Evolutionary conservation across 2,113 vertebrate genomes (phyloP), one percentile per base, ranked within the genome.

Genomic region (Andinoacara biseriatus): DNA sequence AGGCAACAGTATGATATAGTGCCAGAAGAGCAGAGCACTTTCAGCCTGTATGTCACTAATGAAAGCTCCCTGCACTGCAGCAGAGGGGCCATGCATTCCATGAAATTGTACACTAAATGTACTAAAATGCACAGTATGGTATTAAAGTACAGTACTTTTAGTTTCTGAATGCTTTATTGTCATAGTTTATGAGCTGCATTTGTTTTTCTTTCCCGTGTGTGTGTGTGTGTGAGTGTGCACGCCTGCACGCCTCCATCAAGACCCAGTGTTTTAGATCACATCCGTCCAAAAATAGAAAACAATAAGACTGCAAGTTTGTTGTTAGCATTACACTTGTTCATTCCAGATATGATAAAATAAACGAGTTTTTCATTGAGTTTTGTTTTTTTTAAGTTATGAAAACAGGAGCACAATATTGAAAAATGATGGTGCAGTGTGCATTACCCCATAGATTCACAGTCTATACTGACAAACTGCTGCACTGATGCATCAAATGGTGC

Each of bases 311-410:
- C 59, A 35, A 35, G 65, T 83, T 65, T 76, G 56, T 76, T 38
- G 56, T 82, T 49, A 24, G 29, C 14, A n/a, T 26, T 14, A 20
- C 26, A 72, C 67, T 72, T 40, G 17, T 82, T 29, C 11, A 65
- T 43, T 85, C 29, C 11, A 2, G 6, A 33, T 72, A 31, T 49
- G 24, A 52, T 57, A 26, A 7, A 87, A 89, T 91, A 90, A 88
- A 91, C 10, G 10, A 52, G 14, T 74, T 91, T 90, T 84, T n/a
- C 17, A 69, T 49, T 13, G 24, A 8, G 46, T 52, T 54, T 5
- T 72, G 26, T 10, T 54, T 72, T 72, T 26, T 26, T 72, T 72
- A 31, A 54, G 29, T 52, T 6, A 52, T 52, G 17, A 52, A 18
- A 18, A 52, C 13, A 43, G 13, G 40, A 3, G 26, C 26, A 26